Base-by-base conservation (phyloP, 2,888 invertebrate genomes). In the Spisula subtruncata region DNA sequence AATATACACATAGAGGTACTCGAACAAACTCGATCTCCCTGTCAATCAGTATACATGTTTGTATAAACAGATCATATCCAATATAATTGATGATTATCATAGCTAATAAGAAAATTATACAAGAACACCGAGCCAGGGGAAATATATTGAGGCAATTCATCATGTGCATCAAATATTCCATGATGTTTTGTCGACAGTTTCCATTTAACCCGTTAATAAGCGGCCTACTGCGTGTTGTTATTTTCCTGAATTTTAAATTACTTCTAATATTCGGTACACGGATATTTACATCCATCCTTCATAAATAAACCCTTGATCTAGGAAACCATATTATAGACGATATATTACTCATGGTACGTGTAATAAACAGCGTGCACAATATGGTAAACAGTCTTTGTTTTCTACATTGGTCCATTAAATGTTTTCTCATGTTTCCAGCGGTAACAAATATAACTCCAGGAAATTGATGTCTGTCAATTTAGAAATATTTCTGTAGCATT, bases 391-490 rank as follows among this genome's bases (percentile, higher is more conserved):
- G 25, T 66, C 60, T 66, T 66, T 66, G 60, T 66, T 25, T 25
- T 66, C 60, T 66, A 66, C 25, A 66, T 66, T 66, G 60, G 60
- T 66, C 60, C 12, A 66, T 25, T 66, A 66, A 66, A 66, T 66
- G 60, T 25, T n/a, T 66, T n/a, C n/a, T 51, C 25, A 66, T 66
- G 60, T 25, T 25, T 66, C 60, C n/a, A 25, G n/a, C 25, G 25
- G 41, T 51, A 51, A 51, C 51, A 51, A 66, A 66, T 0, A 66
- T 25, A 20, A 60, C 60, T 20, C 2, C 60, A n/a, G 60, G 60
- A 66, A 66, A 66, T 66, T 66, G 25, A 66, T 66, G 60, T 66
- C 60, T 60, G 60, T 25, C 25, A 60, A n/a, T n/a, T n/a, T 60
- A 60, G 51, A 60, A 8, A 60, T 25, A n/a, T 8, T 25, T 20